These are phyloP conservation scores for Sinotaia quadrata DNA, from an alignment of 2,888 invertebrate species.

Conservation along the genomic window DNA sequence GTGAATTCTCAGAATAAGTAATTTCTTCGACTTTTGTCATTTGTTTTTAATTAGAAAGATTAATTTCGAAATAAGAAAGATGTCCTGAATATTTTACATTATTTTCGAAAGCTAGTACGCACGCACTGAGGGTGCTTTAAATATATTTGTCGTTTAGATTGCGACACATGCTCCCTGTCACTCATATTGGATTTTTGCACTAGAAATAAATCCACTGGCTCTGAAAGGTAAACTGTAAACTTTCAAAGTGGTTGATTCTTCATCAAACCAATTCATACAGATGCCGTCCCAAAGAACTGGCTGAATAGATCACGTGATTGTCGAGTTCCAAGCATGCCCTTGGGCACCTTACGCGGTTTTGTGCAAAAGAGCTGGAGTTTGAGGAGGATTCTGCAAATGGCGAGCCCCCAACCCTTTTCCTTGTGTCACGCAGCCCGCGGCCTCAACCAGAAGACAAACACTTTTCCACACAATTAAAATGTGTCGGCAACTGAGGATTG, in stretches of 20 bases:
- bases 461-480: conserved; percentile 35
- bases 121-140: no score
- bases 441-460: conserved; percentile 28
- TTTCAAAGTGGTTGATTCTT: neutral
- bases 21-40: no score
- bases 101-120: no score
- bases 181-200: no score
- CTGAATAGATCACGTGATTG: neutral
- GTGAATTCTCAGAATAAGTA: no score
- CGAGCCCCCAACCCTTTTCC: conserved; percentile 6
- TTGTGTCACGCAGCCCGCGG: conserved; percentile 8
- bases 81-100: no score
- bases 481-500: conserved; percentile 1
- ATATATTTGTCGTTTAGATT: no score
- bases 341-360: conserved; percentile 13
- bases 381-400: conserved; percentile 1
- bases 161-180: no score
- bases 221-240: no score
- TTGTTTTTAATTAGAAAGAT: no score
- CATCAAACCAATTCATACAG: conserved; percentile 2
- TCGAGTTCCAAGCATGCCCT: neutral
- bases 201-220: no score
- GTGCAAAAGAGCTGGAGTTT: neutral
- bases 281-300: neutral
- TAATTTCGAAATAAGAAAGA: no score